Conservation (phyloP, 2,797 vertebrate genomes). For the Oreortyx pictus region DNA sequence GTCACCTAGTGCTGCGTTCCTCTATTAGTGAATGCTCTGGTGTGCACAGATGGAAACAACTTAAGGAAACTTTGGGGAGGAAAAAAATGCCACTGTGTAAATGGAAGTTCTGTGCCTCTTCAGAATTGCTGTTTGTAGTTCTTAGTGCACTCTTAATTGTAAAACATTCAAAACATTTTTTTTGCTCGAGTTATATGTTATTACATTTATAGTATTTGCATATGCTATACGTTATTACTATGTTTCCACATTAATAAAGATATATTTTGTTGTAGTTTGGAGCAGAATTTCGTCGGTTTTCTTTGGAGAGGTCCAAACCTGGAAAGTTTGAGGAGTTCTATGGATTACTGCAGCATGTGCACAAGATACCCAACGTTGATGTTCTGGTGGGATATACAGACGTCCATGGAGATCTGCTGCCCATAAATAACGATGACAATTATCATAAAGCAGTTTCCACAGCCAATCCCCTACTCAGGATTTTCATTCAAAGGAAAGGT, state of each 20-base stretch:
- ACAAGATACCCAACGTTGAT: conserved; percentile 96
- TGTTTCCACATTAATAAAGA: not conserved
- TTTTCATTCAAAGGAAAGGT: conserved; percentile 98
- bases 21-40: not conserved
- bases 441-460: conserved; percentile 97
- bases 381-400: conserved; percentile 95
- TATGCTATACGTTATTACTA: not conserved
- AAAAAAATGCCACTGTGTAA: too few species aligned
- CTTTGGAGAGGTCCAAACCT: conserved; percentile 94
- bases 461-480: conserved; percentile 91
- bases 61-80: accelerated
- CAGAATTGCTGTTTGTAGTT: not conserved
- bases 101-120: not conserved
- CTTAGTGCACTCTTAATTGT: not conserved
- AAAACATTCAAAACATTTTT: not conserved
- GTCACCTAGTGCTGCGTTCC: not conserved
- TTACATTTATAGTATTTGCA: not conserved
- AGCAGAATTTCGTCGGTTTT: conserved; percentile 97
- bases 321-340: conserved; percentile 98
- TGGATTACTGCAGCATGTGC: conserved; percentile 94
- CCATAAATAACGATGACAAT: conserved; percentile 98
- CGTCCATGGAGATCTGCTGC: conserved; percentile 93
- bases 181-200: not conserved
- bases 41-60: accelerated
- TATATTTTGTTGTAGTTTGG: conserved; percentile 86